Conservation (phyloP, 2,113 vertebrate species). For the Aspiorhynchus laticeps region DNA sequence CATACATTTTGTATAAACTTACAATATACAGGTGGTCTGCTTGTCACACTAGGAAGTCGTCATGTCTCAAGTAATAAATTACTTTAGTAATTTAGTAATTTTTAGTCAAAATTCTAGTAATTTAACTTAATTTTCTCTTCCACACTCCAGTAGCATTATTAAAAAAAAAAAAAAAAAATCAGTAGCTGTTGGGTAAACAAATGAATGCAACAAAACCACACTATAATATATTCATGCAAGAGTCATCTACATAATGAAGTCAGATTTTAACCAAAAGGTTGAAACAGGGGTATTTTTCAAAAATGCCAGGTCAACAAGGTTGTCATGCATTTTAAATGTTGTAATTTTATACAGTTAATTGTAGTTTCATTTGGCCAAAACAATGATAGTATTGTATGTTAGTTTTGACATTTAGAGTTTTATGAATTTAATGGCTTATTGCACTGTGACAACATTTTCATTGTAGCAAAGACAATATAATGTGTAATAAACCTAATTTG, state of each 20-base stretch:
- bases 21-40: not conserved
- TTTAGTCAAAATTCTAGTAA: not conserved
- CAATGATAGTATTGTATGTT: not conserved
- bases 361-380: not conserved
- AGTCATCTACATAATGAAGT: not conserved
- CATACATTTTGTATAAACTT: not conserved
- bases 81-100: no score
- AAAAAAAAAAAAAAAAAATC: no score
- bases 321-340: not conserved
- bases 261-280: not conserved
- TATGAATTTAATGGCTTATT: not conserved
- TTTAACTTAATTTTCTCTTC: not conserved
- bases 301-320: not conserved
- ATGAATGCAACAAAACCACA: not conserved
- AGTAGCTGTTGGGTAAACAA: not conserved
- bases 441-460: not conserved
- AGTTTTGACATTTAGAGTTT: not conserved
- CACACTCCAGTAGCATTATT: not conserved
- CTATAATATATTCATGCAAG: not conserved
- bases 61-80: not conserved
- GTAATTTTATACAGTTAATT: not conserved
- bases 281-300: not conserved
- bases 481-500: not conserved
- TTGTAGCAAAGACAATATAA: not conserved
- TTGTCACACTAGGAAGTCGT: not conserved